Percentiles rank a stretch among this genome's conserved stretches.
Evolutionary conservation across 2,797 vertebrate genomes (phyloP).

Genomic region (Xerus rutilus): DNA sequence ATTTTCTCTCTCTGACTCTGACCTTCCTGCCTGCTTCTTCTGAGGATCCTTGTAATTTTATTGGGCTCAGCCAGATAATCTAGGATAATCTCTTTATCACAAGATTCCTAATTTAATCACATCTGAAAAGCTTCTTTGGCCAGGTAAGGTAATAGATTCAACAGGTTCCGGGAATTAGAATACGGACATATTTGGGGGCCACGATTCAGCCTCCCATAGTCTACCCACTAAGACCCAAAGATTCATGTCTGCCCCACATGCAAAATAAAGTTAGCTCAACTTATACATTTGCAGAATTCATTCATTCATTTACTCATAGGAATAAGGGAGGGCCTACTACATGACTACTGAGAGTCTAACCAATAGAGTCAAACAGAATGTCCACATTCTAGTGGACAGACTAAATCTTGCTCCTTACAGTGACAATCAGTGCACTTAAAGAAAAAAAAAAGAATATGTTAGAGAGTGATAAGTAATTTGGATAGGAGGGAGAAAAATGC

Average conservation of each 20-base stretch:
- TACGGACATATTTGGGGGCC: background rate
- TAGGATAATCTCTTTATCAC: background rate
- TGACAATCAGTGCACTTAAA: background rate
- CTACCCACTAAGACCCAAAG: rapidly evolving
- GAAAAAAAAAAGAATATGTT: background rate
- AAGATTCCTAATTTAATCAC: background rate
- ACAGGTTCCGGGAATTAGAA: background rate
- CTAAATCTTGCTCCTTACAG: background rate
- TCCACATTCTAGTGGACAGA: background rate
- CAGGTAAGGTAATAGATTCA: background rate
- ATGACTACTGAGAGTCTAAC: too few relatives aligned
- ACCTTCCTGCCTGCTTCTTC: background rate
- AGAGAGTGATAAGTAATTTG: background rate
- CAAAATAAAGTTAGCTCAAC: background rate
- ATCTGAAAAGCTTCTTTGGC: background rate
- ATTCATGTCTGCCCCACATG: background rate
- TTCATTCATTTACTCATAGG: background rate
- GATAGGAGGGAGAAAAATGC: background rate
- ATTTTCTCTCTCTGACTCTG: background rate
- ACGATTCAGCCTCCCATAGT: too few relatives aligned
- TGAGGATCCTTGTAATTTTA: background rate
- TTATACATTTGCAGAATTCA: too few relatives aligned
- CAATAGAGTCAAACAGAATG: background rate
- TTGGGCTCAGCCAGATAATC: background rate
- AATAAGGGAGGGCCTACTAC: background rate